Evolutionary conservation across 2,888 invertebrate species (phyloP), one percentile per base, ranked within the genome.

Genomic region (Aspidapion aeneum): DNA sequence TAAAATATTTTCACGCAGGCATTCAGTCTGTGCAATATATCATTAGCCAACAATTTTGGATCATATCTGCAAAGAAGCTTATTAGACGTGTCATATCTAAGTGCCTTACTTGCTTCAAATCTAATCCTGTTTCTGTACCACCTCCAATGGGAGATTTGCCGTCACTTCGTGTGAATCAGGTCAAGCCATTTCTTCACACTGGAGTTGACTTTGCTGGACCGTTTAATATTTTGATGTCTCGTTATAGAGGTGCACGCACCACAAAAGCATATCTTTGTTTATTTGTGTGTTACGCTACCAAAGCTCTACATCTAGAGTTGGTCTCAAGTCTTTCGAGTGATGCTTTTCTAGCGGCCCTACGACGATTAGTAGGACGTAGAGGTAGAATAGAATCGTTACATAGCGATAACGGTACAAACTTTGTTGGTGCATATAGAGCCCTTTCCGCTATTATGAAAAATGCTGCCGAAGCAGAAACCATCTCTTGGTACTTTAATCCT

Each of bases 201-300:
- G 71, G 67, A 2, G 61, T 71, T 16, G 71, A 72, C 58, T 72
- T 66, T 57, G 66, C 63, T 9, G 71, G 71, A n/a, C 69, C 69
- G 16, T 64, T 70, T 52, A 48, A 19, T 52, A 52, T 59, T 2
- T 35, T 71, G 52, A 67, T 65, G 56, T 58, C 63, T 48, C 52
- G 65, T 0, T 54, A 64, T 48, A 55, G 63, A 21, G 58, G 69
- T 18, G 64, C 60, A 2, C 49, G 50, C 2, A 68, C 62, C 54
- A 54, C 49, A n/a, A 71, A 71, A 55, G 58, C 63, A 1, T 72
- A 68, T 21, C 54, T 69, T 18, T 66, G 63, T 55, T 18, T 71
- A 7, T 71, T 71, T 62, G 62, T 72, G 5, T 71, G 72, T 52
- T 63, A 70, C 20, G 58, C 61, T 1, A 71, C 67, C 12, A 68